A percentile compares a stretch with the other conserved stretches of the same genome.
Evolutionary conservation across 2,888 invertebrate species (phyloP).

Genomic region (Heteropelma amictum): DNA sequence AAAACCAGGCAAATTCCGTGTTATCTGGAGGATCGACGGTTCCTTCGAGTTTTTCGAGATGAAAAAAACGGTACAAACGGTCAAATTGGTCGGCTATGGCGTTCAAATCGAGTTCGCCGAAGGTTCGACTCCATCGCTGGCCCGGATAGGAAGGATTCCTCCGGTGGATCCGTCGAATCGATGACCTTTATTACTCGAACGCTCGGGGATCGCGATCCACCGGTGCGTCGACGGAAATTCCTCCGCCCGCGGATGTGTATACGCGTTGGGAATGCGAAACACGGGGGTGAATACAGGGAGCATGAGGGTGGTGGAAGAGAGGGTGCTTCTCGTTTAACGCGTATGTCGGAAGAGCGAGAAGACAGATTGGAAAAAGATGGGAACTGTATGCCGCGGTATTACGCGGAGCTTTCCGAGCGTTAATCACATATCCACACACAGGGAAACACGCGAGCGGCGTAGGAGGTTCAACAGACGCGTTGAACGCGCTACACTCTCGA

Average conservation of each 20-base stretch:
- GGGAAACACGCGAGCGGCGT: slow-evolving; percentile 31
- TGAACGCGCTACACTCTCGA: slow-evolving; percentile 12
- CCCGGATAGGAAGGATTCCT: slow-evolving; percentile 55
- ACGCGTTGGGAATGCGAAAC: slow-evolving; percentile 47
- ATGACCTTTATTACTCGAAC: slow-evolving; percentile 63
- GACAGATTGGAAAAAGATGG: slow-evolving; percentile 58
- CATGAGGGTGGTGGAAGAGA: slow-evolving; percentile 25
- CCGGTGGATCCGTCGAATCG: slow-evolving; percentile 64
- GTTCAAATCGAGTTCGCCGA: slow-evolving; percentile 31
- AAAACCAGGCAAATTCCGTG: too few relatives aligned
- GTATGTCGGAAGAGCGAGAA: slow-evolving; percentile 30
- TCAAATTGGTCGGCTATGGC: background rate
- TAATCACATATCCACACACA: slow-evolving; percentile 73
- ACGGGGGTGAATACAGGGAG: slow-evolving; percentile 41
- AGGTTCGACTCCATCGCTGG: slow-evolving; percentile 53
- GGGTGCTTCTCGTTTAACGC: slow-evolving; percentile 37
- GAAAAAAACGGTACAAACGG: too few relatives aligned
- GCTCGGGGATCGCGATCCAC: slow-evolving; percentile 28
- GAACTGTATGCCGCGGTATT: slow-evolving; percentile 66
- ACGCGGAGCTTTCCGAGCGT: slow-evolving; percentile 69
- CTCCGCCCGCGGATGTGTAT: slow-evolving; percentile 35
- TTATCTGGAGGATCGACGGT: too few relatives aligned
- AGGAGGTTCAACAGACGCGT: slow-evolving; percentile 19
- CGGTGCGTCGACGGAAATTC: slow-evolving; percentile 53
- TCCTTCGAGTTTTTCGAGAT: too few relatives aligned